Evolutionary conservation across 2,888 invertebrate genomes (phyloP).

Genomic region (Leptinotarsa haldemani): DNA sequence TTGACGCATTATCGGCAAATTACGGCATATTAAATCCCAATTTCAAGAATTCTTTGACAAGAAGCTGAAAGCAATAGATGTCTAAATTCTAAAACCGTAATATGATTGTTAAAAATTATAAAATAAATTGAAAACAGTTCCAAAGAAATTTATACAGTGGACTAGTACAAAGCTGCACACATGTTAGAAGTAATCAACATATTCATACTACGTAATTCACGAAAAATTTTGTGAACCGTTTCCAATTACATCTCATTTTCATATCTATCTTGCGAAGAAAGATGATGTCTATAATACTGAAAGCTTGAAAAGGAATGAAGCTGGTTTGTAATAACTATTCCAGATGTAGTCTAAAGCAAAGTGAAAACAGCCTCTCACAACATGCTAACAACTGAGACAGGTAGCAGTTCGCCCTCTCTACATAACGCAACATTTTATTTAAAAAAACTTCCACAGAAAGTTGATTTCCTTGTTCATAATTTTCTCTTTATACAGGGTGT

Average conservation of each 20-base stretch:
- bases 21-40: no score
- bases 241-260: background rate
- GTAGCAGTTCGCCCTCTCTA: constrained; percentile 64
- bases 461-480: constrained; percentile 17
- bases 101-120: no score
- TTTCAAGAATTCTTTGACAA: no score
- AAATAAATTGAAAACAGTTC: no score
- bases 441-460: constrained; percentile 43
- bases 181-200: no score
- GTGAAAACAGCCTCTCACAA: constrained; percentile 61
- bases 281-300: background rate
- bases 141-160: no score
- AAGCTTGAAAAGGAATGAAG: background rate
- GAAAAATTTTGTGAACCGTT: background rate
- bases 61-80: no score
- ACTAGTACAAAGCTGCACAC: no score
- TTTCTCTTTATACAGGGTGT: background rate
- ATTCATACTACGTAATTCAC: no score
- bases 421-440: constrained; percentile 50
- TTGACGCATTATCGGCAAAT: no score
- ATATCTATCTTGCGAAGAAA: background rate
- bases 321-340: background rate
- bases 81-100: no score
- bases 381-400: constrained; percentile 67
- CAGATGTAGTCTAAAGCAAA: constrained; percentile 30